phyloP scores from a whole-genome alignment of 2,113 vertebrate genomes.

The Notechis scutatus region DNA sequence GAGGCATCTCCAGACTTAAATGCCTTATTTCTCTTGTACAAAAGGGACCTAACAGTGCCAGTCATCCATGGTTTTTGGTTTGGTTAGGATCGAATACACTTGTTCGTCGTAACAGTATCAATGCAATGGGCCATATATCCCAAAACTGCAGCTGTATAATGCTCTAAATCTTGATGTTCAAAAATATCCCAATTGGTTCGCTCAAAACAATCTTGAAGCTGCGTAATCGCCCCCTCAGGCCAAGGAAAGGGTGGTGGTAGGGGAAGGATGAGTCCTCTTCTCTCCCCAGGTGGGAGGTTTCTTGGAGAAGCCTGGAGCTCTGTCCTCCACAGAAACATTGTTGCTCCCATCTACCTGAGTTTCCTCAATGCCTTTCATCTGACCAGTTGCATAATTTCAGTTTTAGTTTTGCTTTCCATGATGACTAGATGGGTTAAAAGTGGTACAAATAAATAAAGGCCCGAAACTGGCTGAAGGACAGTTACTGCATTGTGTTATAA shows the following conservation, averaged over 20 bases:
- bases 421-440: neutral
- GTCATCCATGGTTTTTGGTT: no score
- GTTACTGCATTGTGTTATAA: constrained; percentile 7
- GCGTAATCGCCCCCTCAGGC: no score
- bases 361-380: neutral
- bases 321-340: neutral
- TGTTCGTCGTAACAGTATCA: no score
- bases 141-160: no score
- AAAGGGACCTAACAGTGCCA: no score
- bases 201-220: no score
- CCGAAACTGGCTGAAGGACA: constrained; percentile 3
- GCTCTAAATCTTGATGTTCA: no score
- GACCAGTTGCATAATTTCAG: neutral
- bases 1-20: no score
- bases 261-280: neutral
- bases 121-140: no score
- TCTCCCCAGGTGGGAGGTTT: neutral
- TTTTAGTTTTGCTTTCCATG: neutral
- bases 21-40: no score
- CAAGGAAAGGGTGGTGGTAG: neutral
- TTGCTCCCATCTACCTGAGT: neutral
- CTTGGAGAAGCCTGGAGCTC: neutral
- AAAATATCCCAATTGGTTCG: no score
- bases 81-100: no score
- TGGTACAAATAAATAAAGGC: neutral